phyloP scores from a whole-genome alignment of 2,113 vertebrate species.

The Bufo gargarizans region DNA sequence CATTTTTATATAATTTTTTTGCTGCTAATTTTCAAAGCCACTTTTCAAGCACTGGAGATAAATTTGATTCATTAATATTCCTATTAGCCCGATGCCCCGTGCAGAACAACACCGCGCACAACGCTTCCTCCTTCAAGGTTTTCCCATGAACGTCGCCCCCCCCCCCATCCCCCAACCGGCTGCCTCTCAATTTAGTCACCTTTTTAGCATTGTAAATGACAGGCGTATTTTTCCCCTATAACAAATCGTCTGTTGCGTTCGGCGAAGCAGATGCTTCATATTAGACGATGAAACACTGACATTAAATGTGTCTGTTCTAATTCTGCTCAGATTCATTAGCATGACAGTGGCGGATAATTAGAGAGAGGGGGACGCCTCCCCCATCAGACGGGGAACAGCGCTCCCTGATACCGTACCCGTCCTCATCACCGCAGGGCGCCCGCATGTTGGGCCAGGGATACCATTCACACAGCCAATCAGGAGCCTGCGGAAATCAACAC shows the following conservation, averaged over 20 bases:
- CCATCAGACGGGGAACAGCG: not conserved
- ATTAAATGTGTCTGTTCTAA: slow-evolving; percentile 51
- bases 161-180: not conserved
- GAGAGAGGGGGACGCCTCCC: not conserved
- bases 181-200: slow-evolving; percentile 34
- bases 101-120: not conserved
- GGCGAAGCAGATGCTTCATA: slow-evolving; percentile 54
- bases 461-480: not conserved
- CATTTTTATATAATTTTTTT: not conserved
- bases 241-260: slow-evolving; percentile 17
- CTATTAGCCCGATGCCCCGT: not conserved
- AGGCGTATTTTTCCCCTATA: slow-evolving; percentile 15
- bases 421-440: not conserved
- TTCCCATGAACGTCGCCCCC: not conserved
- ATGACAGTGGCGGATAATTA: slow-evolving; percentile 42
- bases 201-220: slow-evolving; percentile 40
- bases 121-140: not conserved
- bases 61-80: slow-evolving; percentile 48
- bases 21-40: not conserved
- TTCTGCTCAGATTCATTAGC: slow-evolving; percentile 50
- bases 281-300: slow-evolving; percentile 55
- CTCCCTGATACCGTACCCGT: slow-evolving; percentile 1
- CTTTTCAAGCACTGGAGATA: slow-evolving; percentile 37
- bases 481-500: not conserved
- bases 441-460: not conserved